Evolutionary conservation across 2,797 vertebrate genomes (phyloP).

Genomic region (Limnodromus scolopaceus): DNA sequence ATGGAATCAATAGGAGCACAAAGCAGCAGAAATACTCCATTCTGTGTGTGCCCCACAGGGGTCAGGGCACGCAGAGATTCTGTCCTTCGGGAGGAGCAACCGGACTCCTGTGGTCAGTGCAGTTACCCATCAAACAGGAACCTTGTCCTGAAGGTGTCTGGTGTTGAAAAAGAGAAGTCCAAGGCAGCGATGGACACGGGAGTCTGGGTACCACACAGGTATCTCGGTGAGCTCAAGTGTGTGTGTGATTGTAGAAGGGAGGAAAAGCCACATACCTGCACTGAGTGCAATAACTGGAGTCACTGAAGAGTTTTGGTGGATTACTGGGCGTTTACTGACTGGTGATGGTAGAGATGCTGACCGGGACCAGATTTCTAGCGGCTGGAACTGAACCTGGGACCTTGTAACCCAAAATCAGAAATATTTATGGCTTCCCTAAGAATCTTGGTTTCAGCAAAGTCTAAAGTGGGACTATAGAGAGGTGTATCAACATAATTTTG

Average conservation of each 20-base stretch:
- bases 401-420: not conserved
- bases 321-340: not conserved
- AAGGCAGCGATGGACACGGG: not conserved
- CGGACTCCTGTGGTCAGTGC: not conserved
- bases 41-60: not conserved
- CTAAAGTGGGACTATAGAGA: not conserved
- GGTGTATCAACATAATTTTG: not conserved
- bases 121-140: fast-evolving
- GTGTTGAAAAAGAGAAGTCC: not conserved
- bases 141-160: not conserved
- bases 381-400: not conserved
- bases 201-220: not conserved
- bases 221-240: not conserved
- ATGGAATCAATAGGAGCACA: slow-evolving; percentile 43
- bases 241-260: not conserved
- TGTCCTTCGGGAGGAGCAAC: not conserved
- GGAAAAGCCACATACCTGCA: not conserved
- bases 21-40: not conserved
- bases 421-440: not conserved
- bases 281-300: not conserved
- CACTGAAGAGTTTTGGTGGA: not conserved
- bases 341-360: not conserved
- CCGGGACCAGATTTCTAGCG: not conserved
- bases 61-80: not conserved
- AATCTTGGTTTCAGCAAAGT: not conserved